Percentiles rank a stretch among this genome's conserved stretches.
phyloP scores from a whole-genome alignment of 2,113 vertebrate species.

The Speoplatyrhinus poulsoni region DNA sequence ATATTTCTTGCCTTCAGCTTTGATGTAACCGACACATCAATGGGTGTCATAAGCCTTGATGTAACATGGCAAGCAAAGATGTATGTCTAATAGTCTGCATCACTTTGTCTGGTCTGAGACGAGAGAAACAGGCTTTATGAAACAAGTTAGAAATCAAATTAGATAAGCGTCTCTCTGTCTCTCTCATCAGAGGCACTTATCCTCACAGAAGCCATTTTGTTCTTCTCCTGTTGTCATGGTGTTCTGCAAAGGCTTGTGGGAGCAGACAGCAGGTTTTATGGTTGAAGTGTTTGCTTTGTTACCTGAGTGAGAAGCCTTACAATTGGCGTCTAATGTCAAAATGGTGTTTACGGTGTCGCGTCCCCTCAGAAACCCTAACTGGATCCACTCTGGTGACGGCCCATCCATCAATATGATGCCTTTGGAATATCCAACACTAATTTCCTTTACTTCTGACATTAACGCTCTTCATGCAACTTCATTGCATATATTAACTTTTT shows the following conservation, averaged over 20 bases:
- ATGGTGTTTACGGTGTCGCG: slow-evolving; percentile 32
- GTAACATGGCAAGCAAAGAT: slow-evolving; percentile 30
- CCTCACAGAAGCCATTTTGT: slow-evolving; percentile 53
- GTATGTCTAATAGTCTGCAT: slow-evolving; percentile 41
- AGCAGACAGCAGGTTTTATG: slow-evolving; percentile 28
- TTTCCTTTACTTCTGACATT: slow-evolving; percentile 66
- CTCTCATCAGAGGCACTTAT: slow-evolving; percentile 15
- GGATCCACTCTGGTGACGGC: slow-evolving; percentile 16
- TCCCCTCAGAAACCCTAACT: slow-evolving; percentile 31
- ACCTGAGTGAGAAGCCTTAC: slow-evolving; percentile 33
- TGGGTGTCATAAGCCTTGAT: neutral
- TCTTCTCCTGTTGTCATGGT: slow-evolving; percentile 17
- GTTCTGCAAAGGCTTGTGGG: slow-evolving; percentile 42
- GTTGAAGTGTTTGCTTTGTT: slow-evolving; percentile 35
- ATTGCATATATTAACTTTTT: slow-evolving; percentile 76
- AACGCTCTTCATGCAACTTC: slow-evolving; percentile 70
- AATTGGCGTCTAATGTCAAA: slow-evolving; percentile 12
- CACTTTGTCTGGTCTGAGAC: slow-evolving; percentile 37
- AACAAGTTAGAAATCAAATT: slow-evolving; percentile 57
- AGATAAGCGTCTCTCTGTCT: slow-evolving; percentile 37
- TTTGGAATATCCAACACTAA: slow-evolving; percentile 35
- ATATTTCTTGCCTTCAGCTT: slow-evolving; percentile 32
- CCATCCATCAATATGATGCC: slow-evolving; percentile 20
- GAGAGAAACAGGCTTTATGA: slow-evolving; percentile 43
- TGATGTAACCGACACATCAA: slow-evolving; percentile 24